These are phyloP conservation scores for Alectoris magna DNA, from an alignment of 2,797 vertebrate species.

Conservation along the genomic window DNA sequence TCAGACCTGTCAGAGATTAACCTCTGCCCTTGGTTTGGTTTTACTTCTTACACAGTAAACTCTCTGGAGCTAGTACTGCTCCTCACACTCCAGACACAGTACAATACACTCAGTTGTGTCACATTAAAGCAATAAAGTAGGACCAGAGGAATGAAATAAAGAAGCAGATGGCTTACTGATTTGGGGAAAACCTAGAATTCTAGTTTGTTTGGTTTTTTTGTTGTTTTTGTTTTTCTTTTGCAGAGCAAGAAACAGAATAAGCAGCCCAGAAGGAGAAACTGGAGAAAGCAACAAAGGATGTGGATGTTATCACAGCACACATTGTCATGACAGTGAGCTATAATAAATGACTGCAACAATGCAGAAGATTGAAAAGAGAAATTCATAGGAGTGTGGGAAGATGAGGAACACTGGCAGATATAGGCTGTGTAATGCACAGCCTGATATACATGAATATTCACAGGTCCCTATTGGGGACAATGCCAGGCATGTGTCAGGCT, in stretches of 20 bases:
- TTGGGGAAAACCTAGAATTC: neutral
- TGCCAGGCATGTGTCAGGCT: neutral
- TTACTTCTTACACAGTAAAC: neutral
- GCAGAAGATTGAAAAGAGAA: neutral
- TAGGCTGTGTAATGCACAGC: neutral
- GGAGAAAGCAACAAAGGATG: neutral
- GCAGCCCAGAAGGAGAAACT: neutral
- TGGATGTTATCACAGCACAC: neutral
- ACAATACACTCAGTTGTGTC: accelerated
- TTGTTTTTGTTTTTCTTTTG: neutral
- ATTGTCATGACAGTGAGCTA: neutral
- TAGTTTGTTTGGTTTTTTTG: neutral
- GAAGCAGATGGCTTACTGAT: neutral
- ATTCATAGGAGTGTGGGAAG: neutral
- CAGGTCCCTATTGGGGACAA: neutral
- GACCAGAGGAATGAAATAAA: neutral
- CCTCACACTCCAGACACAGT: neutral
- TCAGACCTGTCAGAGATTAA: neutral
- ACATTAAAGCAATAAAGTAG: neutral
- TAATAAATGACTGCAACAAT: neutral
- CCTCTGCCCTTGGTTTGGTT: neutral
- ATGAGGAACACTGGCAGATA: neutral
- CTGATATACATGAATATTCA: neutral
- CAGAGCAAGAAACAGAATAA: neutral
- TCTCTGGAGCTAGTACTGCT: neutral